Conservation (phyloP, 2,113 vertebrate genomes). For the Malurus alboscapulatus region DNA sequence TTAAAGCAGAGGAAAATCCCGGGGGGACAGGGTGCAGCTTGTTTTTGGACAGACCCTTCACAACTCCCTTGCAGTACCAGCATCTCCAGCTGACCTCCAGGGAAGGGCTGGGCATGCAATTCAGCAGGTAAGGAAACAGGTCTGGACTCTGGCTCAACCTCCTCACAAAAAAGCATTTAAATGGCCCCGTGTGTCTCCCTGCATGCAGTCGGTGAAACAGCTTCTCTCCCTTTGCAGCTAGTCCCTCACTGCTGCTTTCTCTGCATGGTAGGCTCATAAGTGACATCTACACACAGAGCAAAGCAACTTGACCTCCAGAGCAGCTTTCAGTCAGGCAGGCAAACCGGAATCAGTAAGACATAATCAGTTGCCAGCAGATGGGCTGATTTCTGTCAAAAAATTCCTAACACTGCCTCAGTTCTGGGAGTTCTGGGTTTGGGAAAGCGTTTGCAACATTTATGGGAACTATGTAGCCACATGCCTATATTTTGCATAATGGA, state of each 20-base stretch:
- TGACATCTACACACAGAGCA: neutral
- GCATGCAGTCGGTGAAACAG: neutral
- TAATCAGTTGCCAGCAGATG: neutral
- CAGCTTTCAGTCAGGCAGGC: neutral
- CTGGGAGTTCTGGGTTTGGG: neutral
- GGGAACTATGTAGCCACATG: neutral
- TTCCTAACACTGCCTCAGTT: neutral
- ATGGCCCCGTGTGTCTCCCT: neutral
- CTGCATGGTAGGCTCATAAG: accelerated
- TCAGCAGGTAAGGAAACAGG: neutral
- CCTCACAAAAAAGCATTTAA: neutral
- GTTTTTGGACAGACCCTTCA: neutral
- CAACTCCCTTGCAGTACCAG: neutral
- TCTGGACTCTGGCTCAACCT: neutral
- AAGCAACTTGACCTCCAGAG: neutral
- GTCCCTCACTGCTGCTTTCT: neutral
- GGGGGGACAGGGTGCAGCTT: accelerated
- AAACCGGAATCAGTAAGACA: neutral
- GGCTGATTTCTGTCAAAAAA: neutral
- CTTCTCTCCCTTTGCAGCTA: neutral
- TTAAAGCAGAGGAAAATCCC: neutral
- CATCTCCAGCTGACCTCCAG: neutral
- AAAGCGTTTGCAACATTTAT: neutral
- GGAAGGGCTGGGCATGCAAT: neutral
- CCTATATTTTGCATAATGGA: neutral